Percentiles rank a stretch among this genome's conserved stretches.
Evolutionary conservation across 92 coral and sea anemone genomes (phyloP).

Genomic region (Epizoanthus scotinus): DNA sequence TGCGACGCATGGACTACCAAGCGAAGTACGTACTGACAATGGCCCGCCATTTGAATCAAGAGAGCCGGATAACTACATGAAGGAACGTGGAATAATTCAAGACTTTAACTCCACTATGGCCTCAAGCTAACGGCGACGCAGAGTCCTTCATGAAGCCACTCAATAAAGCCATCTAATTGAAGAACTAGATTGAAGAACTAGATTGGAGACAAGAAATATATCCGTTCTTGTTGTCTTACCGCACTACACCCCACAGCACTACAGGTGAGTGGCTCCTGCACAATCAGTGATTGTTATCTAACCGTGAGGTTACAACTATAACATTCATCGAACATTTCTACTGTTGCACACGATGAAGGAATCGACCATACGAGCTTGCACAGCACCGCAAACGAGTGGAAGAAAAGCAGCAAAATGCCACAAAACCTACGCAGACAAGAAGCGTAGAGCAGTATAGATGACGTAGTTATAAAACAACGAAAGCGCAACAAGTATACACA

Average conservation of each 20-base stretch:
- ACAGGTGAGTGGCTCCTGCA: conserved; percentile 41
- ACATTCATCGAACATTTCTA: no score
- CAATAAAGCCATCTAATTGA: conserved; percentile 42
- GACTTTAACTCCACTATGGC: conserved; percentile 39
- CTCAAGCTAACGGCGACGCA: conserved; percentile 49
- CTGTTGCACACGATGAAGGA: background rate
- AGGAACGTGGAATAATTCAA: conserved; percentile 6
- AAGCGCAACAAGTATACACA: conserved; percentile 36
- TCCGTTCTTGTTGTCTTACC: conserved; percentile 27
- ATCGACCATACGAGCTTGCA: conserved; percentile 1
- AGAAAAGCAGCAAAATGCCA: conserved; percentile 23
- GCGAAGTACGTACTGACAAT: conserved; percentile 33
- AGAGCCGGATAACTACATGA: conserved; percentile 18
- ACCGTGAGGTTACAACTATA: conserved; percentile 33
- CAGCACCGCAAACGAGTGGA: conserved; percentile 15
- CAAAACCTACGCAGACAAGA: conserved; percentile 17
- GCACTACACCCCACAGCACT: conserved; percentile 39
- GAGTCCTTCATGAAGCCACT: conserved; percentile 49
- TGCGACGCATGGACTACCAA: conserved; percentile 48
- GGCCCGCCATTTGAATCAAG: conserved; percentile 34
- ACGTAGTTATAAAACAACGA: conserved; percentile 33
- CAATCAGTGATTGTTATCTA: conserved; percentile 33
- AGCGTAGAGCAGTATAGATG: conserved; percentile 24
- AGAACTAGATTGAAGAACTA: no score
- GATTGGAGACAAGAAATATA: conserved; percentile 34